Evolutionary conservation across 1,140 invertebrate species (phyloP), one percentile per base, ranked within the genome.

Genomic region (Drosophila pectinifera): DNA sequence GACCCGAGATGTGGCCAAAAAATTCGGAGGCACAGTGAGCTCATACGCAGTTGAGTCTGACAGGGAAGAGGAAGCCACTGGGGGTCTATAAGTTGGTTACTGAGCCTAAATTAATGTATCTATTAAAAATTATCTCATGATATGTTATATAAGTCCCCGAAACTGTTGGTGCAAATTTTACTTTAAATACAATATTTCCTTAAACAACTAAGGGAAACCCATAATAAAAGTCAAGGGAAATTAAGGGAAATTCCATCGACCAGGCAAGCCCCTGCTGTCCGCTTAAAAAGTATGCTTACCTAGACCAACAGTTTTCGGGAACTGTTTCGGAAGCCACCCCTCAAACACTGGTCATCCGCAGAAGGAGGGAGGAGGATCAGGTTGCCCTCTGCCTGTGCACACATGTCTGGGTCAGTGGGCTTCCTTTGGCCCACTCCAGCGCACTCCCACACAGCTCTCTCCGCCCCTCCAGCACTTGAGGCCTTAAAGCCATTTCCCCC

Each of bases 391-490:
- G 65, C 49, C 67, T 45, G 42, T 20, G 49, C 36, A 70, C 62
- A 82, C 70, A 73, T 88, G 83, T 88, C 80, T 88, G 83, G 83
- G 83, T 88, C 83, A 88, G 70, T 88, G 67, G 80, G 84, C 78
- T 68, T 77, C 73, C 64, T 69, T 81, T 59, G 49, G 39, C 41
- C 46, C 49, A 36, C 42, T 62, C 36, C 43, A 39, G 42, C 34
- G 4, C 48, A 34, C 49, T 34, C 26, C 38, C 62, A 26, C 18
- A 8, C 24, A 6, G 16, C 41, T 8, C 28, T 31, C 28, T 22
- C 45, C 11, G 11, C 53, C 34, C 53, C n/a, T 31, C 46, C 46
- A 69, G 45, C 82, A 84, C 78, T 86, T 81, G 42, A 73, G 42
- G 57, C 57, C 61, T 81, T 82, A 67, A 77, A 81, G 79, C 61